Evolutionary conservation across 2,888 invertebrate species (phyloP), one percentile per base, ranked within the genome.

Genomic region (Acholoe squamosa): DNA sequence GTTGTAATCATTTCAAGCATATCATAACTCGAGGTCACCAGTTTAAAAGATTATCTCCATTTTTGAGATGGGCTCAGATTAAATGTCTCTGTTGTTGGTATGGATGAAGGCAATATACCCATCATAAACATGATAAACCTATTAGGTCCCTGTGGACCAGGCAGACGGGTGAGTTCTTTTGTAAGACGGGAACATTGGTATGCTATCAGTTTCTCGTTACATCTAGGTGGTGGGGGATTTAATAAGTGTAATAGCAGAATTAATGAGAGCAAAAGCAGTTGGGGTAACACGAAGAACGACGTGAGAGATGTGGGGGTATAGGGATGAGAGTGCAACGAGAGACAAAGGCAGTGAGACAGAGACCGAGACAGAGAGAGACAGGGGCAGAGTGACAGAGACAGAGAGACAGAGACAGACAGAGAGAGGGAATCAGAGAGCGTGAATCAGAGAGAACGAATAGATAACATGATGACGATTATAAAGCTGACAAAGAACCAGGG

Each of bases 201-300:
- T 19, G 61, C 61, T 61, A 61, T 61, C 1, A 61, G 61, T 19
- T 61, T 0, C 22, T 61, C 61, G 12, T 61, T 3, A 61, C 61
- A 61, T 61, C 61, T 61, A 61, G 61, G 61, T 61, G 12, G 19
- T n/a, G 61, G n/a, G 22, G 19, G 61, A 61, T 61, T 61, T 61
- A 61, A 61, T 61, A 61, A 61, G 61, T 61, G 61, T 61, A 61
- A 61, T 61, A 61, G 61, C 61, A n/a, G 61, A 61, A n/a, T 61
- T 61, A 61, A 61, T 61, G 19, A 43, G 3, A 43, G 5, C 43
- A 43, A 43, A 43, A 3, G 5, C 43, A 10, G 43, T 10, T 3
- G 3, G 43, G 43, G 43, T 43, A 43, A 10, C 3, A 43, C 43
- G 43, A 43, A 43, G 3, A 43, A 10, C 43, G n/a, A n/a, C n/a